These are phyloP conservation scores for Trematomus loennbergii DNA, from an alignment of 2,113 vertebrate species.

Conservation along the genomic window DNA sequence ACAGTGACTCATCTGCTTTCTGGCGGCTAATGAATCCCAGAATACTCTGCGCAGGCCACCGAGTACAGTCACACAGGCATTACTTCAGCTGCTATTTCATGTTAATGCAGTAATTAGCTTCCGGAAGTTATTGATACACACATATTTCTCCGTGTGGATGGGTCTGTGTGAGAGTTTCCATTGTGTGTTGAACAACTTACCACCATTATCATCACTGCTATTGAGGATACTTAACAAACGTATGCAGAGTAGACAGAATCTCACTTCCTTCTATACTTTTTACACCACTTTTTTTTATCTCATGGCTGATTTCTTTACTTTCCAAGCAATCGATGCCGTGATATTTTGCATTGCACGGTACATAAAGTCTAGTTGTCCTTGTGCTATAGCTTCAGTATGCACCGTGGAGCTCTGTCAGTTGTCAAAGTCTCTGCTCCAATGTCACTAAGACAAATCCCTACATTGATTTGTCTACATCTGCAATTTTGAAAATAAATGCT, in stretches of 20 bases:
- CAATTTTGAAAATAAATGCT: slow-evolving; percentile 15
- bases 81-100: slow-evolving; percentile 52
- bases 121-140: slow-evolving; percentile 5
- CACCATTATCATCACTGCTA: slow-evolving; percentile 31
- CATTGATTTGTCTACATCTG: slow-evolving; percentile 41
- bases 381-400: slow-evolving; percentile 39
- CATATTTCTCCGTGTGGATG: not conserved
- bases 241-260: slow-evolving; percentile 9
- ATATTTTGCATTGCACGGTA: not conserved
- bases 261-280: not conserved
- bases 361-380: slow-evolving; percentile 31
- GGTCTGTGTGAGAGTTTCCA: not conserved
- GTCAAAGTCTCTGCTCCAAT: slow-evolving; percentile 56
- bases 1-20: slow-evolving; percentile 77
- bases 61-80: slow-evolving; percentile 57
- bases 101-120: slow-evolving; percentile 54
- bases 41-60: slow-evolving; percentile 64
- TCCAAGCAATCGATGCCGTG: not conserved
- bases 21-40: slow-evolving; percentile 80
- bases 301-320: not conserved
- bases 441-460: slow-evolving; percentile 58
- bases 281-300: not conserved
- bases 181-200: slow-evolving; percentile 11
- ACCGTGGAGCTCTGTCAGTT: slow-evolving; percentile 34
- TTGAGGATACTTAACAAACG: slow-evolving; percentile 36